Conservation (phyloP, 2,113 vertebrate species). For the Danionella cerebrum region DNA sequence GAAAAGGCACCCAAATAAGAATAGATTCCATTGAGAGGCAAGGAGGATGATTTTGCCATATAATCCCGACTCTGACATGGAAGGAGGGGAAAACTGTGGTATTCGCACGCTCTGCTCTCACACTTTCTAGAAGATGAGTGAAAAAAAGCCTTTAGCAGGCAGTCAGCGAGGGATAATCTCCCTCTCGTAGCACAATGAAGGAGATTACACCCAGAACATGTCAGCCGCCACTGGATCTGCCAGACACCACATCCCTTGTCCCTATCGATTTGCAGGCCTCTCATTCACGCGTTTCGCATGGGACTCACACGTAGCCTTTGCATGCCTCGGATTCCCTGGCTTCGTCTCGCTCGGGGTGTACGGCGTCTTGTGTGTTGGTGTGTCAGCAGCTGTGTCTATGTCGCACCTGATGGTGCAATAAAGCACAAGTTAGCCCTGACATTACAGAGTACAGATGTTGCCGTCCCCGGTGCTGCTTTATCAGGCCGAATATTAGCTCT, state of each 20-base stretch:
- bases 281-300: conserved; percentile 65
- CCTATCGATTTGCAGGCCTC: conserved; percentile 64
- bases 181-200: conserved; percentile 62
- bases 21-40: conserved; percentile 52
- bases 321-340: conserved; percentile 30
- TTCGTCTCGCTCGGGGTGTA: background rate
- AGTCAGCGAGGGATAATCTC: conserved; percentile 68
- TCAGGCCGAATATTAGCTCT: conserved; percentile 36
- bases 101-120: conserved; percentile 51
- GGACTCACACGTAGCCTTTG: conserved; percentile 43
- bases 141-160: conserved; percentile 61
- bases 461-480: conserved; percentile 54
- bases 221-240: conserved; percentile 68
- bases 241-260: conserved; percentile 65
- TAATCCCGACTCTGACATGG: conserved; percentile 66
- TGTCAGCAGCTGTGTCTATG: conserved; percentile 47
- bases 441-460: conserved; percentile 60
- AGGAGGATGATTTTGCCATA: conserved; percentile 52
- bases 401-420: conserved; percentile 62
- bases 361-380: conserved; percentile 24
- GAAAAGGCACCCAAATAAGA: conserved; percentile 53
- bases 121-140: conserved; percentile 53
- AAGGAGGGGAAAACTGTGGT: conserved; percentile 51
- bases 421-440: conserved; percentile 64
- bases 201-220: conserved; percentile 68